Percentiles rank a stretch among this genome's conserved stretches.
These are phyloP conservation scores for Brachystomella parvula DNA, from an alignment of 1,140 invertebrate genomes.

Conservation along the genomic window DNA sequence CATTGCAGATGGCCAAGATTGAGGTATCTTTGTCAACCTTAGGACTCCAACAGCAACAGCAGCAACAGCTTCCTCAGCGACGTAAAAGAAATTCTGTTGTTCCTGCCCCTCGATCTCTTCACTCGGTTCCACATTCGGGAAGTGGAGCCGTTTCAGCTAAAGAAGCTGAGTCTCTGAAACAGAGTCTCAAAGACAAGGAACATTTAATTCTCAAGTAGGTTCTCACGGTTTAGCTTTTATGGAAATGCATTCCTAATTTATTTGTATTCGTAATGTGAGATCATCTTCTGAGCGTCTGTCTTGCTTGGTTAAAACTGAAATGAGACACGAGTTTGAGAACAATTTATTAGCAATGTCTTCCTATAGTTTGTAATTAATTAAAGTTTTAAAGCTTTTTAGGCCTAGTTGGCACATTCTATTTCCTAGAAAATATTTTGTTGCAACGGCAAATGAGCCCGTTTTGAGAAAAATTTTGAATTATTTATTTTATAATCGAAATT, in stretches of 20 bases:
- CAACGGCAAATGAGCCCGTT: too few species aligned
- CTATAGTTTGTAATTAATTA: too few species aligned
- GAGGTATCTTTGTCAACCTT: conserved; percentile 67
- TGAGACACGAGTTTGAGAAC: too few species aligned
- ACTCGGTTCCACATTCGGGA: conserved; percentile 18
- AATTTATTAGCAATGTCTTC: too few species aligned
- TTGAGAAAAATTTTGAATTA: too few species aligned
- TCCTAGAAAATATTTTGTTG: too few species aligned
- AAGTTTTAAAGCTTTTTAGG: too few species aligned
- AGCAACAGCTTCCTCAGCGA: conserved; percentile 40
- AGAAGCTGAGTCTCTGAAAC: conserved; percentile 61
- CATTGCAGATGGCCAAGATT: conserved; percentile 67
- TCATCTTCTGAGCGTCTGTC: too few species aligned
- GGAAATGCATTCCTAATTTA: background rate
- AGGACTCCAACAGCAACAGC: conserved; percentile 48
- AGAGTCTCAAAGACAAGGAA: conserved; percentile 68
- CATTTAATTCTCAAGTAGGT: conserved; percentile 63
- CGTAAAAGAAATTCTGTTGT: conserved; percentile 21
- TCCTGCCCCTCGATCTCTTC: conserved; percentile 4
- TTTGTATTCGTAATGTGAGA: background rate
- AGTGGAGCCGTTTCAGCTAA: conserved; percentile 43
- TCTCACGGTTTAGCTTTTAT: background rate
- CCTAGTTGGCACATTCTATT: too few species aligned
- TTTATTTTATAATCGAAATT: too few species aligned
- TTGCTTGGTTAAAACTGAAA: too few species aligned